A percentile compares a stretch with the other conserved stretches of the same genome.
phyloP scores from a whole-genome alignment of 2,888 invertebrate genomes.

The Diogma glabrata region DNA sequence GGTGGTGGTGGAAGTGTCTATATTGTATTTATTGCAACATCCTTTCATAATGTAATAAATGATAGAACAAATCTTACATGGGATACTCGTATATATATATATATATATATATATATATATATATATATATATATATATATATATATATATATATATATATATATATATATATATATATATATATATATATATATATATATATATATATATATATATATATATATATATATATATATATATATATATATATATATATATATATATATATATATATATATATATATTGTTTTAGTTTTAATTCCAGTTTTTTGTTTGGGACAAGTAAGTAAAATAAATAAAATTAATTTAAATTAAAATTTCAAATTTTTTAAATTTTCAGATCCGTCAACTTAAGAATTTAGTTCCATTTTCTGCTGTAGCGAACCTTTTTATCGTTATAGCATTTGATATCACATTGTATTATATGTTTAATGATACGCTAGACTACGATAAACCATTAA shows the following conservation, averaged over 20 bases:
- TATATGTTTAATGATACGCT: slow-evolving; percentile 58
- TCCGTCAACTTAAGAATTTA: slow-evolving; percentile 67
- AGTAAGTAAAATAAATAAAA: no score
- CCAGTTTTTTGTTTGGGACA: slow-evolving; percentile 53
- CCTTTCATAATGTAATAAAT: slow-evolving; percentile 37
- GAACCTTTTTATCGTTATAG: slow-evolving; percentile 65
- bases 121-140: no score
- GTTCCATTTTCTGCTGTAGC: slow-evolving; percentile 85
- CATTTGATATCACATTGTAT: slow-evolving; percentile 72
- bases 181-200: no score
- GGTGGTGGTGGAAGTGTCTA: slow-evolving; percentile 64
- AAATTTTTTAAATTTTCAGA: slow-evolving; percentile 38
- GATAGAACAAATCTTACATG: slow-evolving; percentile 28
- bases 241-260: no score
- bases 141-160: no score
- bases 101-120: no score
- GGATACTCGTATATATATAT: slow-evolving; percentile 51
- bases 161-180: no score
- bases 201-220: no score
- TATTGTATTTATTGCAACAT: slow-evolving; percentile 60
- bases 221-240: no score
- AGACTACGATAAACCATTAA: slow-evolving; percentile 38
- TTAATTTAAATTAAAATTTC: no score
- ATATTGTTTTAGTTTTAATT: slow-evolving; percentile 53
- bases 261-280: no score